Evolutionary conservation across 2,797 vertebrate species (phyloP), one percentile per base, ranked within the genome.

Genomic region (Microctenopoma stevenorrisi): DNA sequence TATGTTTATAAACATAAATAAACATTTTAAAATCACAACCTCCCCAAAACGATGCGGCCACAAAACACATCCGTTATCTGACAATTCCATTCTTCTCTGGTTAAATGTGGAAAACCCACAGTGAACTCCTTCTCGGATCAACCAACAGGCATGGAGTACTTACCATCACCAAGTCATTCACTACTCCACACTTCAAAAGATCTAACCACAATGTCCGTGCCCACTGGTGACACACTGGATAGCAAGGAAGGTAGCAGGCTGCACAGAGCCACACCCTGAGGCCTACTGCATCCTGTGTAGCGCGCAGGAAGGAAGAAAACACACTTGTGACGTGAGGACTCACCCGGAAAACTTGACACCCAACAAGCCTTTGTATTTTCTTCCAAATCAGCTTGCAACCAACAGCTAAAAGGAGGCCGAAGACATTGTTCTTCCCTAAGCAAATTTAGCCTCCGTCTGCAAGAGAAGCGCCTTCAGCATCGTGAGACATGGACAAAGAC

Each of bases 281-380:
- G 90, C 88, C 89, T 84, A 72, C 65, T 81, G 63, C 85, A 86
- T 81, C 86, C 87, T 88, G 87, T 79, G 50, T 46, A 67, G 51
- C 38, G 22, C 33, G 18, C 55, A 76, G 56, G 64, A 40, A 68
- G 49, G 47, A 26, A 64, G 48, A 38, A 67, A 76, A 56, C 9
- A 73, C 18, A 3, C 37, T 7, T n/a, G 76, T 72, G 43, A 75
- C 11, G 7, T 8, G 53, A 79, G 49, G 68, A 91, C 91, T 93
- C 86, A 93, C 93, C 93, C 79, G 64, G 85, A 89, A 85, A 89
- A 64, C 75, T 71, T 77, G 78, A 72, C 80, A 76, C 64, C 57
- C 46, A 78, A 70, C 49, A 50, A 38, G 56, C 14, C 50, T 42
- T 8, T 25, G 46, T 28, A 14, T 64, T 69, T 62, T 62, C 56